A percentile compares a stretch with the other conserved stretches of the same genome.
Evolutionary conservation across 2,888 invertebrate genomes (phyloP).

Genomic region (Watsonalla binaria): DNA sequence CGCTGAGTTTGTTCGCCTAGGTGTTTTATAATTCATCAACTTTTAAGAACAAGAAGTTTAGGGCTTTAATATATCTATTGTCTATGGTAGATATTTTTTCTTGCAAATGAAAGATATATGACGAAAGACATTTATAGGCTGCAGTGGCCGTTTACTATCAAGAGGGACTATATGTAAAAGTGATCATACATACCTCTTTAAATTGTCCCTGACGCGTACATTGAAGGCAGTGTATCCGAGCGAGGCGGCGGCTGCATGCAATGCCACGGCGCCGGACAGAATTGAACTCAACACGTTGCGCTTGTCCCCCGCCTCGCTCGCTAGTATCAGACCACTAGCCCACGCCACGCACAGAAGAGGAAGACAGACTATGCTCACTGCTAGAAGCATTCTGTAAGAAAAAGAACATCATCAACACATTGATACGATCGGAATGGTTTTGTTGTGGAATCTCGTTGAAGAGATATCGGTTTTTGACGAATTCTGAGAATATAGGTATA

Average conservation of each 20-base stretch:
- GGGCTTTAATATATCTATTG: too few relatives aligned
- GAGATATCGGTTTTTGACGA: too few relatives aligned
- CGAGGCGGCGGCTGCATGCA: conserved; percentile 90
- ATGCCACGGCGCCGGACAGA: conserved; percentile 86
- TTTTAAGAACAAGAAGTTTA: too few relatives aligned
- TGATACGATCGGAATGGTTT: background rate
- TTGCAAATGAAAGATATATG: too few relatives aligned
- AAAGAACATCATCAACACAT: conserved; percentile 3
- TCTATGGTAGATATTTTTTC: too few relatives aligned
- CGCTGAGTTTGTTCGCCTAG: too few relatives aligned
- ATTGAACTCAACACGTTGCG: conserved; percentile 83
- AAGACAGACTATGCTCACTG: conserved; percentile 91
- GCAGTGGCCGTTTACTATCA: too few relatives aligned
- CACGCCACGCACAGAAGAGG: conserved; percentile 92
- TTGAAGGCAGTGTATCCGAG: conserved; percentile 94
- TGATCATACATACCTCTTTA: conserved; percentile 61
- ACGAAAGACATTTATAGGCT: too few relatives aligned
- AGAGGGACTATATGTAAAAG: too few relatives aligned
- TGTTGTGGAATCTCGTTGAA: too few relatives aligned
- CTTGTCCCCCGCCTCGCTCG: conserved; percentile 85
- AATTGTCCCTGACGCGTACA: conserved; percentile 88
- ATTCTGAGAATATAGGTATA: too few relatives aligned
- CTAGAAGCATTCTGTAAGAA: conserved; percentile 84
- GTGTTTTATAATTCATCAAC: too few relatives aligned
- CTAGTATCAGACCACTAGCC: conserved; percentile 79